Evolutionary conservation across 2,797 vertebrate genomes (phyloP), one percentile per base, ranked within the genome.

Genomic region (Poecile montanus): DNA sequence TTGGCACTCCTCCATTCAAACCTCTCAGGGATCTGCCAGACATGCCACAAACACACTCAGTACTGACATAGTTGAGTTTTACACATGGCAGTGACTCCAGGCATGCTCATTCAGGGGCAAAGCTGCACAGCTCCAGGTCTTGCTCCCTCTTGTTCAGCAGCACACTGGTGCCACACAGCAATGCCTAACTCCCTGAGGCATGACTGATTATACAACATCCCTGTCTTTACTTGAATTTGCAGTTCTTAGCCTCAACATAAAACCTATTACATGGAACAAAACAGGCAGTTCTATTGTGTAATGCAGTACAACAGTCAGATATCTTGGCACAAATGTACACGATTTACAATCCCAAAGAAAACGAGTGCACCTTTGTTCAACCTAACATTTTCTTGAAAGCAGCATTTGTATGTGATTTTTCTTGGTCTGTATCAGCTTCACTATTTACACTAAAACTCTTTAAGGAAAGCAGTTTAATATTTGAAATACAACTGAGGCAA

Each of bases 241-340:
- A 75, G 65, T 19, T 91, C 67, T 74, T 23, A 26, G 34, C 26
- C 67, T 56, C 77, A 82, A 63, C 88, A 83, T 62, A 67, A 93
- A 91, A 66, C n/a, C 67, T 82, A 91, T 91, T 70, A 66, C 9
- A 22, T 78, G 68, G 81, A 93, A 79, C 57, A 88, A 80, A 89
- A 54, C 78, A 93, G 75, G 68, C 91, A 77, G 57, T 25, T 75
- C 85, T 40, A 58, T 47, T 83, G 72, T 87, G 57, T 27, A 77
- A 82, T 1, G 8, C 60, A 74, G 48, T 20, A 73, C 53, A 79
- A 50, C 9, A 5, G 56, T 38, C 82, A 94, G 67, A 45, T 82
- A 88, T 9, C 51, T 91, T 76, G 76, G 80, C 93, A 81, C 60
- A 76, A 44, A 93, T 44, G 25, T 45, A 84, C n/a, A 7, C 0